These are phyloP conservation scores for Marasmarcha lunaedactyla DNA, from an alignment of 2,888 invertebrate genomes.

Conservation along the genomic window DNA sequence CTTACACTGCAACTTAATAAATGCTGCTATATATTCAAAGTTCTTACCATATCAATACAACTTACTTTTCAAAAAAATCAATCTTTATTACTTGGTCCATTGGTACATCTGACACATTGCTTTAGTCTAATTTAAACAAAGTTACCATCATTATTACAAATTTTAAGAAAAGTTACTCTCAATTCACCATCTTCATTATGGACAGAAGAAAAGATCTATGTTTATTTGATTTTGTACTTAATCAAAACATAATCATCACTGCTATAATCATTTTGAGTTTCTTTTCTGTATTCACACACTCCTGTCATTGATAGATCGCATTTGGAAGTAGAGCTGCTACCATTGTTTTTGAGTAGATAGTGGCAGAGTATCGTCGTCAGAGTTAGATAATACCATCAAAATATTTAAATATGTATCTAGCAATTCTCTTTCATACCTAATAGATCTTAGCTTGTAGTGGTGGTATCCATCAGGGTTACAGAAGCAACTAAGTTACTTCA, in stretches of 20 bases:
- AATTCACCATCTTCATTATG: no score
- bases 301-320: neutral
- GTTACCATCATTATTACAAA: conserved; percentile 10
- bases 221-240: conserved; percentile 8
- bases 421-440: conserved; percentile 7
- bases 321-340: neutral
- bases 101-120: conserved; percentile 13
- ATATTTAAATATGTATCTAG: conserved; percentile 5
- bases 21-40: no score
- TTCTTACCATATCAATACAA: no score
- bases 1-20: no score
- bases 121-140: conserved; percentile 12
- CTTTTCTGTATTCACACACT: neutral
- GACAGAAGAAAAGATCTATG: conserved; percentile 11
- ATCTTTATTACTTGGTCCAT: conserved; percentile 12
- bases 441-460: conserved; percentile 14
- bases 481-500: conserved; percentile 14
- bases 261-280: conserved; percentile 6
- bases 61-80: conserved; percentile 4
- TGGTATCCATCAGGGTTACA: conserved; percentile 10
- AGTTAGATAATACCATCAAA: conserved; percentile 10
- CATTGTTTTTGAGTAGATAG: neutral
- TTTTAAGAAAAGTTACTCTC: no score
- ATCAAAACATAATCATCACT: conserved; percentile 9
- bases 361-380: conserved; percentile 6